Evolutionary conservation across 1,140 invertebrate genomes (phyloP), one percentile per base, ranked within the genome.

Genomic region (Heliconius himera): DNA sequence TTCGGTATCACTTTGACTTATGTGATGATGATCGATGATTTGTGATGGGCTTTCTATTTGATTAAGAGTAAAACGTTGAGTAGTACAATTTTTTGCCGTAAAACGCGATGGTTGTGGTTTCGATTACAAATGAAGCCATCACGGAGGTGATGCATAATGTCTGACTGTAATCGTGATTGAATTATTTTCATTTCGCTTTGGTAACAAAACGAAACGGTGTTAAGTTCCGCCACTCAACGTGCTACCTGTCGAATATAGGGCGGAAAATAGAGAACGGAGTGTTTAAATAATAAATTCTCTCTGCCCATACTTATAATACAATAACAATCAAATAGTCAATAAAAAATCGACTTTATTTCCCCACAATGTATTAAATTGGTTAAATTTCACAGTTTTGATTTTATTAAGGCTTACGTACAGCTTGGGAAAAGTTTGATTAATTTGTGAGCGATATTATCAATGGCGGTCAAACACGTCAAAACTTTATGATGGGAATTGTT

Each of bases 361-460:
- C n/a, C n/a, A 11, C 22, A 60, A 26, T 60, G 56, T 60, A 60
- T 60, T 60, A 60, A 26, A 9, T 26, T 26, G 8, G 8, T 60
- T 60, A 60, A 60, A 60, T 60, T 60, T 60, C 56, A n/a, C 56
- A 60, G n/a, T 60, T 60, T 60, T 60, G 56, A 60, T 60, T 60
- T 60, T 60, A 60, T 60, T 60, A 60, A n/a, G 56, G 3, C 56
- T 60, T 60, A 60, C 56, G n/a, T 26, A 26, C 56, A 26, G 9
- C 22, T 60, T 26, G 8, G 56, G 56, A 11, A 26, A 60, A 26
- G 56, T 26, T 60, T 26, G 22, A 26, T 60, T 60, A 60, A 60
- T 60, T 60, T 60, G 22, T 60, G 9, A 60, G n/a, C 22, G 56
- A 60, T 60, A 60, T 26, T 60, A 60, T 60, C 56, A 60, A 60